Percentiles rank a stretch among this genome's conserved stretches.
Conservation (phyloP, 2,888 invertebrate genomes). For the Microctonus aethiopoides region DNA sequence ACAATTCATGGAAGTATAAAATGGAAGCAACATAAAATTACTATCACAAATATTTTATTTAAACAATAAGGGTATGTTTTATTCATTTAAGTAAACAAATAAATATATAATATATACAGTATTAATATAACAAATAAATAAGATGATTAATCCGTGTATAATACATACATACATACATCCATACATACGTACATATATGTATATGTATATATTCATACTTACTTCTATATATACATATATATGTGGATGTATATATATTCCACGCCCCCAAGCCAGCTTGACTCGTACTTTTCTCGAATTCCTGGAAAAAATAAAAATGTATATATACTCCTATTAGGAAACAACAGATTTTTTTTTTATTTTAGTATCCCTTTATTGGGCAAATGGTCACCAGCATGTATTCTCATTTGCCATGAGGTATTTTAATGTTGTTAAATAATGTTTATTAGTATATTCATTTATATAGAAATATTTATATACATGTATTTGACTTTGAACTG, state of each 20-base stretch:
- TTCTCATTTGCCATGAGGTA: slow-evolving; percentile 38
- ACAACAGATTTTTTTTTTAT: slow-evolving; percentile 43
- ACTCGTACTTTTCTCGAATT: slow-evolving; percentile 24
- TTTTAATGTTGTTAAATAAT: slow-evolving; percentile 10
- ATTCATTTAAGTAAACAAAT: background rate
- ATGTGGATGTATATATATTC: background rate
- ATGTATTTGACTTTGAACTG: slow-evolving; percentile 10
- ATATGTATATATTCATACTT: no score
- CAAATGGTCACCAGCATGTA: slow-evolving; percentile 24
- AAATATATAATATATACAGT: background rate
- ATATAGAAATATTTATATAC: background rate
- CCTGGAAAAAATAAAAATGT: slow-evolving; percentile 26
- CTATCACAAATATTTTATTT: slow-evolving; percentile 14
- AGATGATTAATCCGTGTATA: no score
- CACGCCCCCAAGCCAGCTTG: slow-evolving; percentile 13
- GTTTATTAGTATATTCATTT: no score
- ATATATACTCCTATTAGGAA: slow-evolving; percentile 33
- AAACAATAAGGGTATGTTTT: slow-evolving; percentile 34
- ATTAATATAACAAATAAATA: no score
- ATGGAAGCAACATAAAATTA: background rate
- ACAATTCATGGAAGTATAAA: background rate
- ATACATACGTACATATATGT: background rate
- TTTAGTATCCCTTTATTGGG: slow-evolving; percentile 27
- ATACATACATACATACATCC: background rate
- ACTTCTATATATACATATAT: background rate